A percentile compares a stretch with the other conserved stretches of the same genome.
phyloP scores from a whole-genome alignment of 2,113 vertebrate genomes.

The Perca schrenkii region DNA sequence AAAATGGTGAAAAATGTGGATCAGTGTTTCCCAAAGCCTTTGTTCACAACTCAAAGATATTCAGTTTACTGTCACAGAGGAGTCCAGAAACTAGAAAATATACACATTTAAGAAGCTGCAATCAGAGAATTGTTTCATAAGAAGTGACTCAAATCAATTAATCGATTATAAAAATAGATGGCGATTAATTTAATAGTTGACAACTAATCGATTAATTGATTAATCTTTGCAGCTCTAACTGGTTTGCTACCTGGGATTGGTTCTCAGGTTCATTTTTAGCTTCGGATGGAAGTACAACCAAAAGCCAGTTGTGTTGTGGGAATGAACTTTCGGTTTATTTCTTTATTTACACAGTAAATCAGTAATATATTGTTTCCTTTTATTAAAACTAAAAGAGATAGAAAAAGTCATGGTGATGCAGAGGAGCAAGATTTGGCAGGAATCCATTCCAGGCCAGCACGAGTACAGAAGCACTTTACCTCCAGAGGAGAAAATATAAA shows the following conservation, averaged over 20 bases:
- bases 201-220: no score
- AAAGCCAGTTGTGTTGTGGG: neutral
- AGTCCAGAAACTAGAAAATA: no score
- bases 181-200: no score
- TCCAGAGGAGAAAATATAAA: conserved; percentile 44
- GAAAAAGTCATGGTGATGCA: neutral
- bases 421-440: conserved; percentile 34
- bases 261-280: neutral
- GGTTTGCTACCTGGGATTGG: neutral
- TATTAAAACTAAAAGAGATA: conserved; percentile 28
- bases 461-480: conserved; percentile 30
- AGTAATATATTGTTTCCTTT: conserved; percentile 3
- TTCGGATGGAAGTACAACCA: neutral
- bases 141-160: no score
- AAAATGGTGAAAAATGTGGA: no score
- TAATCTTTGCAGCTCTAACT: no score
- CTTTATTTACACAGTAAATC: neutral
- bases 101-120: no score
- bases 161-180: no score
- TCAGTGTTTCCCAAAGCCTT: no score
- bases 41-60: no score
- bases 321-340: neutral
- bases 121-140: no score
- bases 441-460: conserved; percentile 33
- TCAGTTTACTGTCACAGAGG: no score